Evolutionary conservation across 2,113 vertebrate genomes (phyloP).

Genomic region (Saccopteryx bilineata): DNA sequence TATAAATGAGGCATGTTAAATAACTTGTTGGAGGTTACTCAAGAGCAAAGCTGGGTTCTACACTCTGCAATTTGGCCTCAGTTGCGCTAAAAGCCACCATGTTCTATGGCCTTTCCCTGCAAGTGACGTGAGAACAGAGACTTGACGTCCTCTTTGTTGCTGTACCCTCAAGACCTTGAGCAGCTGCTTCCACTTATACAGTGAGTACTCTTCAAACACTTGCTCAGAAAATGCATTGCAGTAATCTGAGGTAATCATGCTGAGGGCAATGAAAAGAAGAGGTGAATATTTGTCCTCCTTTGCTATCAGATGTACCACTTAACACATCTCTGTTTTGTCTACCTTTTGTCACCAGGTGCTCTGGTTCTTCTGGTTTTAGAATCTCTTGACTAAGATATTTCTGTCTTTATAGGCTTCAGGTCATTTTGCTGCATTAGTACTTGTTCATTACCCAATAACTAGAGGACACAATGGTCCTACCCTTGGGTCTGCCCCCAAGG

Average conservation of each 20-base stretch:
- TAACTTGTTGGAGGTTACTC: neutral
- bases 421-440: neutral
- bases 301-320: neutral
- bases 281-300: neutral
- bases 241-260: neutral
- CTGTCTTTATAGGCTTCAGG: neutral
- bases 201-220: neutral
- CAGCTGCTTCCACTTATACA: neutral
- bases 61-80: neutral
- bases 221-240: neutral
- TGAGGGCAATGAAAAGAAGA: neutral
- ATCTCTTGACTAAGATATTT: neutral
- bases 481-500: neutral
- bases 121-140: neutral
- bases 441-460: neutral
- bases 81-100: neutral
- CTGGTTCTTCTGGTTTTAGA: neutral
- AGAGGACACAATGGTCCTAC: neutral
- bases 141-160: neutral
- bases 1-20: neutral
- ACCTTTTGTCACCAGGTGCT: neutral
- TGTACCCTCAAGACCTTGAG: neutral
- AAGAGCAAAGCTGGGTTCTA: neutral
- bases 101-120: neutral
- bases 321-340: neutral